phyloP scores from a whole-genome alignment of 1,140 invertebrate species.

The Euura saliciscinereae region DNA sequence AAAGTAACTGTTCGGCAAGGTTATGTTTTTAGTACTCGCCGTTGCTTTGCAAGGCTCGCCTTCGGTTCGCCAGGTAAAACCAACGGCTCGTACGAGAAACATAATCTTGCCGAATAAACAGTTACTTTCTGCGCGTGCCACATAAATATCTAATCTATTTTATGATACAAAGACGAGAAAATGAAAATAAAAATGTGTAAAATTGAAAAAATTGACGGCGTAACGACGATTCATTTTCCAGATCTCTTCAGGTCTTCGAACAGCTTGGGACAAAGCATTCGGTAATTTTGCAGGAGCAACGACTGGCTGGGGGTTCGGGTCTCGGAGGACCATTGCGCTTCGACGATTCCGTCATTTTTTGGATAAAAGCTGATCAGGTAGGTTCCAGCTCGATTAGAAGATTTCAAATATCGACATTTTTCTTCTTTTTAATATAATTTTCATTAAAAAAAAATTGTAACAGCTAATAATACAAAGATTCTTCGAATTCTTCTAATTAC shows the following conservation, averaged over 20 bases:
- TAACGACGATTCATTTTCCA: constrained; percentile 44
- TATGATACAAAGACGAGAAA: not conserved
- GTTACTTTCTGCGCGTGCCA: too few relatives aligned
- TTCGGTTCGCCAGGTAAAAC: too few relatives aligned
- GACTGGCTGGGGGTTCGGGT: constrained; percentile 65
- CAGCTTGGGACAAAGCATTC: constrained; percentile 71
- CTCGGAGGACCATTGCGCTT: constrained; percentile 79
- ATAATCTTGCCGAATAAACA: too few relatives aligned
- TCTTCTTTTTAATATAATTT: too few relatives aligned
- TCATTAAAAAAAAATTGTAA: too few relatives aligned
- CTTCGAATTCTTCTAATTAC: too few relatives aligned
- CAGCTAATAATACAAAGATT: too few relatives aligned
- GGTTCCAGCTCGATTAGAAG: constrained; percentile 26
- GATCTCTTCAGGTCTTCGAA: constrained; percentile 77
- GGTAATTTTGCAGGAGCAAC: constrained; percentile 75
- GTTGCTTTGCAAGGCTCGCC: too few relatives aligned
- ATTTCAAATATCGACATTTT: too few relatives aligned
- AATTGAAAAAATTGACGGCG: not conserved
- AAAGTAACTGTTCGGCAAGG: too few relatives aligned
- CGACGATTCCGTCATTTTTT: constrained; percentile 74
- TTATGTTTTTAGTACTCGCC: too few relatives aligned
- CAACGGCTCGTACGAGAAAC: too few relatives aligned
- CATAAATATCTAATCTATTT: not conserved
- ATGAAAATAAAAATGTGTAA: not conserved
- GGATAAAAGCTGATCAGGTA: constrained; percentile 83